phyloP scores from a whole-genome alignment of 2,113 vertebrate genomes.

The Colius striatus region DNA sequence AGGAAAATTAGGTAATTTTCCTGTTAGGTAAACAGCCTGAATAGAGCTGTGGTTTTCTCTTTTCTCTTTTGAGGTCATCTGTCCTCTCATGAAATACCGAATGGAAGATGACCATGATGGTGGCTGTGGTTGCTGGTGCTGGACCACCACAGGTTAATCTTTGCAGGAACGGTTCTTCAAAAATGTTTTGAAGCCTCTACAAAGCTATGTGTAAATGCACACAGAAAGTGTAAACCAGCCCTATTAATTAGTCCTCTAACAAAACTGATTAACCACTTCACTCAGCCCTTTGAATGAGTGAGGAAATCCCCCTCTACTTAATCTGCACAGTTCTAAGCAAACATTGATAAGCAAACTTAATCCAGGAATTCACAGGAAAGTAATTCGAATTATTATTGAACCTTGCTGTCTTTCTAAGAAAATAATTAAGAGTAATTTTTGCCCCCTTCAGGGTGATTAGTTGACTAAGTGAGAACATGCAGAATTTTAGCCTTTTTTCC shows the following conservation, averaged over 20 bases:
- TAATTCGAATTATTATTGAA: background rate
- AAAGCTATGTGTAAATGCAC: background rate
- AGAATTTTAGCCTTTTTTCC: background rate
- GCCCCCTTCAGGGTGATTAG: background rate
- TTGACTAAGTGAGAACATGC: background rate
- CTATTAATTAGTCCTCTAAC: background rate
- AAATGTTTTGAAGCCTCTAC: background rate
- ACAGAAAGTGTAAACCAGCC: background rate
- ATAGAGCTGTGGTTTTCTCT: background rate
- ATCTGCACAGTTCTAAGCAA: background rate
- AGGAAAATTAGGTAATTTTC: too few species aligned
- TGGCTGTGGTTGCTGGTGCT: rapidly evolving
- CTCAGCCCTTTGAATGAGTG: background rate
- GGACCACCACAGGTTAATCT: background rate
- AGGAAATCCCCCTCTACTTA: background rate
- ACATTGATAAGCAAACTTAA: background rate
- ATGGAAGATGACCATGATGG: background rate
- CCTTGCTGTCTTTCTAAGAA: background rate
- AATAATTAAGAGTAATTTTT: background rate
- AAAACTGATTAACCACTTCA: background rate
- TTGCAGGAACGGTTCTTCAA: background rate
- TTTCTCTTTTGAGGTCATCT: background rate
- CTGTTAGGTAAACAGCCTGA: background rate
- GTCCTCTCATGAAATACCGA: background rate
- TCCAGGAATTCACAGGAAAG: background rate